Conservation (phyloP, 2,888 invertebrate genomes). For the Drosophila setosimentum region DNA sequence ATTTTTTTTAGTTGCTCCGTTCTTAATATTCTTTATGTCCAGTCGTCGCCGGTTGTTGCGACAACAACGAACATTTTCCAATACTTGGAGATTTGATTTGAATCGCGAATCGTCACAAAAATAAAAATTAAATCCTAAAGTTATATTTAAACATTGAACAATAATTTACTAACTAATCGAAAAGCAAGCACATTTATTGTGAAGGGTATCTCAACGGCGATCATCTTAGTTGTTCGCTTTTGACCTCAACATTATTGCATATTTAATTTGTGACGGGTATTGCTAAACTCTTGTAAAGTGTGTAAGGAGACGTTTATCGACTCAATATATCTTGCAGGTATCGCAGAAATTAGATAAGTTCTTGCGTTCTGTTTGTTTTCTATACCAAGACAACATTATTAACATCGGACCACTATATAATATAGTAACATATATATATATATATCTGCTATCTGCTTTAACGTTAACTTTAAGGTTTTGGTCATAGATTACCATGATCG, state of each 20-base stretch:
- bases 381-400: neutral
- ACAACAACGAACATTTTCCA: slow-evolving; percentile 50
- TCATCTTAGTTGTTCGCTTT: slow-evolving; percentile 7
- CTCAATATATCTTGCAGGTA: neutral
- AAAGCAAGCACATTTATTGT: slow-evolving; percentile 1
- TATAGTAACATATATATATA: too few relatives aligned
- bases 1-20: slow-evolving; percentile 17
- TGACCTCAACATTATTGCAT: neutral
- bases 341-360: neutral
- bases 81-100: slow-evolving; percentile 9
- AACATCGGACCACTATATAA: neutral
- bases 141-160: slow-evolving; percentile 14
- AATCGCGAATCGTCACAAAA: slow-evolving; percentile 7
- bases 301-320: neutral
- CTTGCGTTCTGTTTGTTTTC: neutral
- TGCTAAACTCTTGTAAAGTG: neutral
- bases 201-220: slow-evolving; percentile 30
- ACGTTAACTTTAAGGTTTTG: neutral
- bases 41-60: slow-evolving; percentile 26
- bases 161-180: slow-evolving; percentile 7
- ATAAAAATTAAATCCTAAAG: neutral
- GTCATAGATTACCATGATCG: too few relatives aligned
- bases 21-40: slow-evolving; percentile 42
- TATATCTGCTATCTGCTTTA: neutral
- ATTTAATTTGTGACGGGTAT: neutral